phyloP scores from a whole-genome alignment of 2,797 vertebrate genomes.

The Catharus ustulatus region DNA sequence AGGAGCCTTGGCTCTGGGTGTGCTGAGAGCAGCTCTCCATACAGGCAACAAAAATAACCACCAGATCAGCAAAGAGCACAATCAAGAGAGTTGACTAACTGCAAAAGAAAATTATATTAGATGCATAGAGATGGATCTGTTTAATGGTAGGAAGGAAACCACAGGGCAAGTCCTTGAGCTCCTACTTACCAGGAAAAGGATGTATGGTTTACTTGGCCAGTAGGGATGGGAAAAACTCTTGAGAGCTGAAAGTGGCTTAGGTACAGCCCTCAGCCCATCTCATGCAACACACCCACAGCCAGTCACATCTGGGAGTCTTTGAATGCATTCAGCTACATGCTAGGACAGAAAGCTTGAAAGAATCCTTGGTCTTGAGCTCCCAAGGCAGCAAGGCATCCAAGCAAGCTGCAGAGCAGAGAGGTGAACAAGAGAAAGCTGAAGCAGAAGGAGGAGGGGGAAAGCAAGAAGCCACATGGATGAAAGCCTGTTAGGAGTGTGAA shows the following conservation, averaged over 20 bases:
- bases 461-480: not conserved
- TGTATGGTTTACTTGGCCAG: not conserved
- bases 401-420: not conserved
- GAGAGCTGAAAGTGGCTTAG: not conserved
- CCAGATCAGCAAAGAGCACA: conserved; percentile 48
- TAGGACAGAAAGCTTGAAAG: not conserved
- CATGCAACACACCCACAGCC: not conserved
- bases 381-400: not conserved
- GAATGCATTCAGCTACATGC: not conserved
- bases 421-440: not conserved
- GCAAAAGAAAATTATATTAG: not conserved
- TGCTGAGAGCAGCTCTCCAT: conserved; percentile 39
- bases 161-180: not conserved
- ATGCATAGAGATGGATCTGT: not conserved
- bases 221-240: not conserved
- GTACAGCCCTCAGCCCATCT: not conserved
- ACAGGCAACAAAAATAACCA: conserved; percentile 55
- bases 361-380: not conserved
- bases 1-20: conserved; percentile 39
- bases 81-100: not conserved
- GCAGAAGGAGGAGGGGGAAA: not conserved
- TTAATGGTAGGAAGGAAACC: not conserved
- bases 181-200: not conserved
- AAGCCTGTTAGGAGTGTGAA: conserved; percentile 21
- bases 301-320: not conserved